These are phyloP conservation scores for Leucophenga varia DNA, from an alignment of 1,140 invertebrate species.

Conservation along the genomic window DNA sequence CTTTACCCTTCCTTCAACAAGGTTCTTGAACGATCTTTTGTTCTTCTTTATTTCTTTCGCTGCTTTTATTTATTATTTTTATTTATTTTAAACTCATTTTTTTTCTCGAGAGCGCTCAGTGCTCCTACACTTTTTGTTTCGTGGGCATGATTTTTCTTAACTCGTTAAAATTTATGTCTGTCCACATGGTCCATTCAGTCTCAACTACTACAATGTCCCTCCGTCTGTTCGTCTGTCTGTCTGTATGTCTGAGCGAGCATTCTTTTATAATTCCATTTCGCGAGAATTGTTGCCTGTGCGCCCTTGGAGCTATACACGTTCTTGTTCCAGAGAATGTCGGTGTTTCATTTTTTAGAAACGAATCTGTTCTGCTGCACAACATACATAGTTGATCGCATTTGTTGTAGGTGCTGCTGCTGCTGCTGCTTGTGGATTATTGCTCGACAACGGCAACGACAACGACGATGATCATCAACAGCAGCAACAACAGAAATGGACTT, in stretches of 20 bases:
- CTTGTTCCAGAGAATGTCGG: no score
- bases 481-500: no score
- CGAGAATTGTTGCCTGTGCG: constrained; percentile 47
- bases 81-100: constrained; percentile 52
- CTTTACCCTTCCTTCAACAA: constrained; percentile 25
- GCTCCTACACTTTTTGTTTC: constrained; percentile 24
- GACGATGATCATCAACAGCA: no score
- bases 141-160: constrained; percentile 35
- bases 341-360: constrained; percentile 39
- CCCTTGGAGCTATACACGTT: constrained; percentile 39
- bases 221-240: constrained; percentile 14
- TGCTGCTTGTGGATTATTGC: constrained; percentile 49
- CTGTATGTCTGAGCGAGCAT: constrained; percentile 23
- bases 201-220: no score
- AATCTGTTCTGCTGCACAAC: constrained; percentile 13
- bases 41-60: constrained; percentile 20
- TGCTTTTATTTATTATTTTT: constrained; percentile 35
- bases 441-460: no score
- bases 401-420: constrained; percentile 13
- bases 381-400: no score
- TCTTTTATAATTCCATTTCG: constrained; percentile 56
- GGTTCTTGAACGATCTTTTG: constrained; percentile 26
- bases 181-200: no score
- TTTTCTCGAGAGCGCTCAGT: constrained; percentile 14
- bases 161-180: constrained; percentile 45